These are phyloP conservation scores for Syngnathus rostellatus DNA, from an alignment of 2,797 vertebrate genomes.

Conservation along the genomic window DNA sequence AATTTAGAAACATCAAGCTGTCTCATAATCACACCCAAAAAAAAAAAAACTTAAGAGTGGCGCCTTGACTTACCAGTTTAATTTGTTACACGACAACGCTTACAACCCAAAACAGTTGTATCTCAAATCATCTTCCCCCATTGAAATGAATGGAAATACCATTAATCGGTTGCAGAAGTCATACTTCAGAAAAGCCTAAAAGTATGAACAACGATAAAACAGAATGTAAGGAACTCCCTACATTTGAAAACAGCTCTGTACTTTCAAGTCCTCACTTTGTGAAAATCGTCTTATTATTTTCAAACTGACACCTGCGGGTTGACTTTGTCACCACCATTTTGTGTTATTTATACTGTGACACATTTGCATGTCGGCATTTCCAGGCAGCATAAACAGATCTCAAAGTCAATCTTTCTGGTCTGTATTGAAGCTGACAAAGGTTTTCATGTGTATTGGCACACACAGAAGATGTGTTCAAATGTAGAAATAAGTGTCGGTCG, in stretches of 20 bases:
- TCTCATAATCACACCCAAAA: not conserved
- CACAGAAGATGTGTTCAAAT: slow-evolving; percentile 41
- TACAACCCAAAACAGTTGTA: not conserved
- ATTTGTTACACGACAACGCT: not conserved
- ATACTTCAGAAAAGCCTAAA: not conserved
- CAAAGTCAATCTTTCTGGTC: not conserved
- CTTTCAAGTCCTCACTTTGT: not conserved
- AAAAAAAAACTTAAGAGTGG: not conserved
- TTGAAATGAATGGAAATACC: not conserved
- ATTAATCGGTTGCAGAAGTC: not conserved
- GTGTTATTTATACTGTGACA: not conserved
- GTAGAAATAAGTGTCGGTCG: slow-evolving; percentile 54
- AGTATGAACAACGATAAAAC: too few relatives aligned
- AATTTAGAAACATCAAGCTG: not conserved
- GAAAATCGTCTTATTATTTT: not conserved
- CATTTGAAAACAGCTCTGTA: not conserved
- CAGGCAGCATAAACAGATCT: not conserved
- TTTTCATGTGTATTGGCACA: not conserved
- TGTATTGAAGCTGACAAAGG: not conserved
- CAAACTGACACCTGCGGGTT: not conserved
- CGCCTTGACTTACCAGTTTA: not conserved
- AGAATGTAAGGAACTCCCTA: too few relatives aligned
- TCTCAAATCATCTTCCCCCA: not conserved
- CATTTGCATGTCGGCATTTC: not conserved
- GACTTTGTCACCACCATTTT: not conserved